phyloP scores from a whole-genome alignment of 2,888 invertebrate species.

The Cataglyphis albicans region DNA sequence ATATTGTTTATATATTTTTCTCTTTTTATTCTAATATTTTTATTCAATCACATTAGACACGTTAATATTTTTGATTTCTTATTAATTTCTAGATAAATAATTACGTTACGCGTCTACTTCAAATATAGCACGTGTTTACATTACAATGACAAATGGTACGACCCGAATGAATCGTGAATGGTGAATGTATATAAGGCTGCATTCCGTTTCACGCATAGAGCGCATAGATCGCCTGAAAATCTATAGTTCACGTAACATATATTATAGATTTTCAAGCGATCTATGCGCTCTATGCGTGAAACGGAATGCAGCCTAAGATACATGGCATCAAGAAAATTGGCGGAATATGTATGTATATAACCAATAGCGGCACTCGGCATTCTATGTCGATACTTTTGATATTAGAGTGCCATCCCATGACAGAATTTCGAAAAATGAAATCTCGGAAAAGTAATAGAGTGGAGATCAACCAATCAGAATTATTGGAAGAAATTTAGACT shows the following conservation, averaged over 20 bases:
- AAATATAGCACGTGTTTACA: constrained; percentile 71
- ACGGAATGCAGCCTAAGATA: too few relatives aligned
- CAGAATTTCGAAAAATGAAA: too few relatives aligned
- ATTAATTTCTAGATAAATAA: constrained; percentile 48
- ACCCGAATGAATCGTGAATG: constrained; percentile 21
- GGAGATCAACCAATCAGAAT: too few relatives aligned
- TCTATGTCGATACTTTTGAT: constrained; percentile 1
- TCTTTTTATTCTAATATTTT: not conserved
- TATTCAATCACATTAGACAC: constrained; percentile 29
- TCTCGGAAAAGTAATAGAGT: too few relatives aligned
- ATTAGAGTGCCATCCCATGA: not conserved
- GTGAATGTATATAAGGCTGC: not conserved
- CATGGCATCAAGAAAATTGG: not conserved
- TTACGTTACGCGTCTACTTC: constrained; percentile 51
- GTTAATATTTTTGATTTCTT: constrained; percentile 3
- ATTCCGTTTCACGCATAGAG: too few relatives aligned
- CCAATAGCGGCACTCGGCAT: not conserved
- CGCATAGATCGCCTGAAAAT: too few relatives aligned
- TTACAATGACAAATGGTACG: constrained; percentile 62
- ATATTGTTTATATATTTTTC: not conserved
- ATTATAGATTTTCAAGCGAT: too few relatives aligned
- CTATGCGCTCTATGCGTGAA: too few relatives aligned
- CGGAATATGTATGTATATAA: not conserved
- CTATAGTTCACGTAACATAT: too few relatives aligned
- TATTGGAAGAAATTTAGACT: too few relatives aligned